Percentiles rank a stretch among this genome's conserved stretches.
phyloP scores from a whole-genome alignment of 2,888 invertebrate genomes.

The Sthenelais limicola region DNA sequence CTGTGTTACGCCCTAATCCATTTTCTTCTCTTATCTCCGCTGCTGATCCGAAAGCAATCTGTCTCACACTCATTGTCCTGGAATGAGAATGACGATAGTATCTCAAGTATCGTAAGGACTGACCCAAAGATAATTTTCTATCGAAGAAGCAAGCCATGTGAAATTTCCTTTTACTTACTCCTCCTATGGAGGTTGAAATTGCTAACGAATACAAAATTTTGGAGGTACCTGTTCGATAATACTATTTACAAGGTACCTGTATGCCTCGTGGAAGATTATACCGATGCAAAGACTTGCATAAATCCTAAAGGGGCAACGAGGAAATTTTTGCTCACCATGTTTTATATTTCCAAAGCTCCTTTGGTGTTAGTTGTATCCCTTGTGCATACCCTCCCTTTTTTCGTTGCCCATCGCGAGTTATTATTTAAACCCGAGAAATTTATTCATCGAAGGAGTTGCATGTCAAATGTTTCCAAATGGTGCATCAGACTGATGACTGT shows the following conservation, averaged over 20 bases:
- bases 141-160: conserved; percentile 18
- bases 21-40: conserved; percentile 2
- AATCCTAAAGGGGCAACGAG: not conserved
- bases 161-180: conserved; percentile 9
- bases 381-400: conserved; percentile 7
- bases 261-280: not conserved
- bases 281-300: not conserved
- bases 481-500: not conserved
- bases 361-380: not conserved
- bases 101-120: conserved; percentile 4
- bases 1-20: conserved; percentile 14
- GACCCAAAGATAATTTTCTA: conserved; percentile 5
- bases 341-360: conserved; percentile 2
- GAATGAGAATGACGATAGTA: conserved; percentile 10
- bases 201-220: not conserved
- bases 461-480: not conserved
- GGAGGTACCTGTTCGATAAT: not conserved
- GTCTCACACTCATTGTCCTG: conserved; percentile 3
- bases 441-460: not conserved
- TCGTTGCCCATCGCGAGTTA: conserved; percentile 7
- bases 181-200: conserved; percentile 14
- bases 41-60: conserved; percentile 3
- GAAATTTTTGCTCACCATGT: not conserved
- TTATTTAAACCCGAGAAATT: conserved; percentile 1
- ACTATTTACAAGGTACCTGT: not conserved